Conservation (phyloP, 2,888 invertebrate genomes). For the Mantis religiosa region DNA sequence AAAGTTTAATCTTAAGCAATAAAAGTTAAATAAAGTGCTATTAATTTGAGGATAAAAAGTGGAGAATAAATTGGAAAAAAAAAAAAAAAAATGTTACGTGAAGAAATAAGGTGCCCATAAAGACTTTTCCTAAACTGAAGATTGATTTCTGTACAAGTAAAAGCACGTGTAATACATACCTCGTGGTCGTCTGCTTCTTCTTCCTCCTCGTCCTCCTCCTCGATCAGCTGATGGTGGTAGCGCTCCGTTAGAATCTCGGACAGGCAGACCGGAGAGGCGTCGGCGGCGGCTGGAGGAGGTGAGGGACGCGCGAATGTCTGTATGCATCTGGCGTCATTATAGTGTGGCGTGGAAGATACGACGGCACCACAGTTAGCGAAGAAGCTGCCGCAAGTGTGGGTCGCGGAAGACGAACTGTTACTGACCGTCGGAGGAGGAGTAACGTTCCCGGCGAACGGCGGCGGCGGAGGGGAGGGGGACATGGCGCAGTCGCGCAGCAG, state of each 20-base stretch:
- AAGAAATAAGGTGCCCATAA: too few species aligned
- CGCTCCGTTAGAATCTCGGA: conserved; percentile 17
- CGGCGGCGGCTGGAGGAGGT: neutral
- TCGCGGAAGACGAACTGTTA: neutral
- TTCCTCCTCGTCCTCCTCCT: conserved; percentile 1
- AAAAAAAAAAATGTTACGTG: too few species aligned
- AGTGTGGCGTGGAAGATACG: neutral
- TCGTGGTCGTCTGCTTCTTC: neutral
- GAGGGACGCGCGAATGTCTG: neutral
- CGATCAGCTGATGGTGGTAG: neutral
- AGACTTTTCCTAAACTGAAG: too few species aligned
- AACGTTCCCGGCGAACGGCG: neutral
- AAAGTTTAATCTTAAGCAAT: too few species aligned
- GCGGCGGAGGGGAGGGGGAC: neutral
- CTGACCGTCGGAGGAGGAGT: neutral
- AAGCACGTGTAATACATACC: neutral
- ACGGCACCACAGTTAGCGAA: conserved; percentile 43
- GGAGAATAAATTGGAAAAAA: too few species aligned
- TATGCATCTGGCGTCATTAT: neutral
- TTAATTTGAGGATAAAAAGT: too few species aligned
- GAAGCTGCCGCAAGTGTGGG: conserved; percentile 46
- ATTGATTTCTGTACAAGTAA: too few species aligned
- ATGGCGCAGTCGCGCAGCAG: neutral
- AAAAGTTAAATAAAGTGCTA: too few species aligned
- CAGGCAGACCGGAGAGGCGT: conserved; percentile 14